phyloP scores from a whole-genome alignment of 1,140 invertebrate species.

The Drosophila truncata region DNA sequence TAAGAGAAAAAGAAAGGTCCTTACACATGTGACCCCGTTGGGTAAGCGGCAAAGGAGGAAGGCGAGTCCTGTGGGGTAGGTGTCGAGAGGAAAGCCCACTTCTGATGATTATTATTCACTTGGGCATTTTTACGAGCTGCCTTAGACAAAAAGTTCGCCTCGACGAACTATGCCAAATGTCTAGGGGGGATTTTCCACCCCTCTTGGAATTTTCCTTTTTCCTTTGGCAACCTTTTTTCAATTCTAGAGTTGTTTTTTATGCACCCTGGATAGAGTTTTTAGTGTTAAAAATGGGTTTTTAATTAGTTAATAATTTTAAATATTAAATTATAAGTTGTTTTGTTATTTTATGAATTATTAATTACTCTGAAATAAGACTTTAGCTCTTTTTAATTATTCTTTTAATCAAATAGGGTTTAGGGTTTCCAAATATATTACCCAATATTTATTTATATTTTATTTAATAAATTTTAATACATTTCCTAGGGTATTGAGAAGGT shows the following conservation, averaged over 20 bases:
- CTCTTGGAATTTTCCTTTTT: neutral
- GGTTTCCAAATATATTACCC: neutral
- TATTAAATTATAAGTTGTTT: neutral
- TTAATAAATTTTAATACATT: neutral
- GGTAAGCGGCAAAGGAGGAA: neutral
- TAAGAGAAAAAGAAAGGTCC: slow-evolving; percentile 25
- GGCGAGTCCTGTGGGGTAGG: slow-evolving; percentile 10
- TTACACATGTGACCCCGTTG: slow-evolving; percentile 60
- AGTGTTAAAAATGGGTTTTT: neutral
- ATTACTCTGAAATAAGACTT: neutral
- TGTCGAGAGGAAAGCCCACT: slow-evolving; percentile 50
- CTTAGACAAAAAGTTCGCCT: slow-evolving; percentile 79
- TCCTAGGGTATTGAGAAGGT: neutral
- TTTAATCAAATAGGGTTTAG: neutral
- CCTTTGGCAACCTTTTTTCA: neutral
- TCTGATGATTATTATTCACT: slow-evolving; percentile 84
- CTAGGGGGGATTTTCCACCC: slow-evolving; percentile 50
- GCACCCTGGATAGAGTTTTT: neutral
- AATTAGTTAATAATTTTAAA: neutral
- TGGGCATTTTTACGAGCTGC: slow-evolving; percentile 84
- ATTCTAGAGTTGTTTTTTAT: neutral
- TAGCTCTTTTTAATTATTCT: neutral
- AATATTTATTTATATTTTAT: neutral
- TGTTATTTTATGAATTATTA: neutral
- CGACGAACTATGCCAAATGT: slow-evolving; percentile 71